Conservation (phyloP, 2,113 vertebrate species). For the Sinocyclocheilus anshuiensis region DNA sequence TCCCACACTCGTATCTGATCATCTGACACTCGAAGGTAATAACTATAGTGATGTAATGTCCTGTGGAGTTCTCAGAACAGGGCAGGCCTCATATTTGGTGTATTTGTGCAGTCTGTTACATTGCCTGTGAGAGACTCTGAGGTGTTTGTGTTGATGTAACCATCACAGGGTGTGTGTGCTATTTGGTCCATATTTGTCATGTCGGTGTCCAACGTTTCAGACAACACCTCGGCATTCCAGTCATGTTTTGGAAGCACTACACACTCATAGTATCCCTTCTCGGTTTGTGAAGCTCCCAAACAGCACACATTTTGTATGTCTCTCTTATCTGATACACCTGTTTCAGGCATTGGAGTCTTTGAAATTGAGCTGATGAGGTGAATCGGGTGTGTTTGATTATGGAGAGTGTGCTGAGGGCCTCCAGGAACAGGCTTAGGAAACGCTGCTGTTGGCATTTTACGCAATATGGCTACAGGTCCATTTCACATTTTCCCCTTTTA, state of each 20-base stretch:
- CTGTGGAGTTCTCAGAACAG: not conserved
- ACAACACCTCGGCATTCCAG: slow-evolving; percentile 28
- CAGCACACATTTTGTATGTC: no score
- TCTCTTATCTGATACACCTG: not conserved
- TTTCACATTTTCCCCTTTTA: not conserved
- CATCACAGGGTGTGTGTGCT: not conserved
- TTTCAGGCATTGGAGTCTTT: not conserved
- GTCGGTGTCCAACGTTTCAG: not conserved
- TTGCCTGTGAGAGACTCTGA: not conserved
- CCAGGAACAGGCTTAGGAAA: not conserved
- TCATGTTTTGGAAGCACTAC: not conserved
- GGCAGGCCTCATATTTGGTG: not conserved
- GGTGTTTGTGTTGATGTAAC: not conserved
- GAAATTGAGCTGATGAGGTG: not conserved
- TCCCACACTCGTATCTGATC: not conserved
- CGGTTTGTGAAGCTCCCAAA: no score
- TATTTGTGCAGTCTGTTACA: not conserved
- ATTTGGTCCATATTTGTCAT: slow-evolving; percentile 5
- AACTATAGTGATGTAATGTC: not conserved
- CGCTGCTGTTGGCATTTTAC: not conserved
- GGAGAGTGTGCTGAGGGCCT: not conserved
- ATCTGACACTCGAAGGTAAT: not conserved
- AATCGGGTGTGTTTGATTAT: not conserved
- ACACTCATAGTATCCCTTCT: no score
- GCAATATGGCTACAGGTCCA: not conserved